These are phyloP conservation scores for Chelmon rostratus DNA, from an alignment of 2,797 vertebrate species.

Conservation along the genomic window DNA sequence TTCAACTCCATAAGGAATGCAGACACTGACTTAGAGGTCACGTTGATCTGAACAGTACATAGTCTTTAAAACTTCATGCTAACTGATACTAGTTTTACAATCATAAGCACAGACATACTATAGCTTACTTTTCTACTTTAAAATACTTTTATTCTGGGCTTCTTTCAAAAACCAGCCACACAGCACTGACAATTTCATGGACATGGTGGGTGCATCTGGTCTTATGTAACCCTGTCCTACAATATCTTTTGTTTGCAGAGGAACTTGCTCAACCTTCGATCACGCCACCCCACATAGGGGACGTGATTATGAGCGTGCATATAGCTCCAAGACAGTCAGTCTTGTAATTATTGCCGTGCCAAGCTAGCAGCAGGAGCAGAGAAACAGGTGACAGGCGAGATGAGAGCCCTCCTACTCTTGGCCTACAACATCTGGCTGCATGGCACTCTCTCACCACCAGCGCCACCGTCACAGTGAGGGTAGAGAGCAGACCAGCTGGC, in stretches of 20 bases:
- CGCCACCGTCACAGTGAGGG: slow-evolving; percentile 22
- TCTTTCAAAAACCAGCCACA: slow-evolving; percentile 10
- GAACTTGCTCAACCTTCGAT: slow-evolving; percentile 71
- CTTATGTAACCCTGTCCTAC: slow-evolving; percentile 52
- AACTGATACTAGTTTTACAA: slow-evolving; percentile 2
- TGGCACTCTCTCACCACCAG: slow-evolving; percentile 26
- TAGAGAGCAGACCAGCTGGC: slow-evolving; percentile 62
- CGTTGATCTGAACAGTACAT: background rate
- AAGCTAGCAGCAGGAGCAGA: slow-evolving; percentile 37
- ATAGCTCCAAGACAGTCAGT: slow-evolving; percentile 31
- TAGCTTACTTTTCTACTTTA: slow-evolving; percentile 6
- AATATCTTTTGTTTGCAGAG: slow-evolving; percentile 58
- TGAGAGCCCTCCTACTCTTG: slow-evolving; percentile 31
- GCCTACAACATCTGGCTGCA: slow-evolving; percentile 68
- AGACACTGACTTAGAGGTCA: slow-evolving; percentile 8
- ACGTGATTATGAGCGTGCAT: slow-evolving; percentile 31
- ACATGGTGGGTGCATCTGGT: slow-evolving; percentile 21
- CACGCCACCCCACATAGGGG: slow-evolving; percentile 26
- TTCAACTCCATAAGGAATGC: slow-evolving; percentile 17
- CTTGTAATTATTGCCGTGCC: slow-evolving; percentile 47
- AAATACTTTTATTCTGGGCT: background rate
- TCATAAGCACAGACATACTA: background rate
- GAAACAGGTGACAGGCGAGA: slow-evolving; percentile 66
- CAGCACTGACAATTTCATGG: slow-evolving; percentile 27
- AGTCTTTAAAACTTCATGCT: slow-evolving; percentile 6